phyloP scores from a whole-genome alignment of 2,888 invertebrate genomes.

The Aspidiotus rigidus region DNA sequence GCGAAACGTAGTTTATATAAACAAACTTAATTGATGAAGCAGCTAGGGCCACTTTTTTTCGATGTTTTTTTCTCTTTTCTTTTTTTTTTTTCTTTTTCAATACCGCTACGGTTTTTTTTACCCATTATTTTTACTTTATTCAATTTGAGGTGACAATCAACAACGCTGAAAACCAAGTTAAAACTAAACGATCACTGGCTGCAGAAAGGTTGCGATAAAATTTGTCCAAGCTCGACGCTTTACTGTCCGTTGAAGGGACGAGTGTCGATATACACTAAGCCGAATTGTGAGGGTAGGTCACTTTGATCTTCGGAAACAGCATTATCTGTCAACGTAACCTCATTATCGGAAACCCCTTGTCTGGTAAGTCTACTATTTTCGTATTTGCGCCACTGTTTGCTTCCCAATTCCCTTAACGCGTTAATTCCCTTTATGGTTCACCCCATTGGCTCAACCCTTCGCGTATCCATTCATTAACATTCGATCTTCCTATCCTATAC shows the following conservation, averaged over 20 bases:
- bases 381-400: constrained; percentile 17
- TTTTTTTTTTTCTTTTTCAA: neutral
- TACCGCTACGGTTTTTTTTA: neutral
- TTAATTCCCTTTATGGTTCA: constrained; percentile 32
- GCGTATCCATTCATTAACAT: constrained; percentile 25
- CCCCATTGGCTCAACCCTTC: constrained; percentile 32
- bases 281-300: constrained; percentile 15
- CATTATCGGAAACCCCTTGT: constrained; percentile 22
- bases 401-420: constrained; percentile 30
- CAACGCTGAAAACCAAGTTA: constrained; percentile 17
- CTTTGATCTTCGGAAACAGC: constrained; percentile 30
- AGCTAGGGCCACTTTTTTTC: too few relatives aligned
- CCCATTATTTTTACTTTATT: constrained; percentile 21
- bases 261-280: neutral
- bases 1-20: too few relatives aligned
- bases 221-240: neutral
- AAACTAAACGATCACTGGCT: constrained; percentile 10
- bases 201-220: constrained; percentile 5
- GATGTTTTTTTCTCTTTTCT: neutral
- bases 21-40: too few relatives aligned
- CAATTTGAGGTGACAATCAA: constrained; percentile 32
- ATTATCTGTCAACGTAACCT: constrained; percentile 33
- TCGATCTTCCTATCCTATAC: constrained; percentile 13
- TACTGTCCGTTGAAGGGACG: neutral
- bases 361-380: constrained; percentile 19